phyloP scores from a whole-genome alignment of 2,113 vertebrate genomes.

The Mustelus asterias region DNA sequence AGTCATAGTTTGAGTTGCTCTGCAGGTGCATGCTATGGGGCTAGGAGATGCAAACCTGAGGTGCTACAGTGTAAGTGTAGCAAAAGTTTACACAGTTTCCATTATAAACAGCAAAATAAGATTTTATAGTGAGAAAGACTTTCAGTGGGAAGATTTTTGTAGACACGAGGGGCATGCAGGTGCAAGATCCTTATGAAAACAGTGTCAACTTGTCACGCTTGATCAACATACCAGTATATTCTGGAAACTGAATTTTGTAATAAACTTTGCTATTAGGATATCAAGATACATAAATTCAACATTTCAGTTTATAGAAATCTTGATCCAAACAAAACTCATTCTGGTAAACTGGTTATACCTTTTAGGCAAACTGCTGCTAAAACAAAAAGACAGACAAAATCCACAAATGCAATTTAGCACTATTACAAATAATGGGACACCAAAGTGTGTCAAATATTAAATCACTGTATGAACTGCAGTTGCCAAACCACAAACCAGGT shows the following conservation, averaged over 20 bases:
- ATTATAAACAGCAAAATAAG: too few relatives aligned
- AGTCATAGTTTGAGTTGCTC: not conserved
- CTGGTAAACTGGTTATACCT: not conserved
- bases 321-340: not conserved
- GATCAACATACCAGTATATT: not conserved
- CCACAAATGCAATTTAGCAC: not conserved
- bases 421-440: not conserved
- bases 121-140: too few relatives aligned
- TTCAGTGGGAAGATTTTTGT: not conserved
- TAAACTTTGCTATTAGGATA: too few relatives aligned
- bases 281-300: not conserved
- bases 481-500: not conserved
- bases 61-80: not conserved
- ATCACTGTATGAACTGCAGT: not conserved
- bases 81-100: not conserved
- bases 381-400: not conserved
- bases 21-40: too few relatives aligned
- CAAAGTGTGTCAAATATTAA: not conserved
- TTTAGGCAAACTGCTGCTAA: too few relatives aligned
- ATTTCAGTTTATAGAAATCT: not conserved
- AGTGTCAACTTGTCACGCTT: not conserved
- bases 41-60: not conserved
- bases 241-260: too few relatives aligned
- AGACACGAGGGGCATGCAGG: not conserved
- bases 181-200: not conserved